phyloP scores from a whole-genome alignment of 2,113 vertebrate species.

The Nettapus auritus region DNA sequence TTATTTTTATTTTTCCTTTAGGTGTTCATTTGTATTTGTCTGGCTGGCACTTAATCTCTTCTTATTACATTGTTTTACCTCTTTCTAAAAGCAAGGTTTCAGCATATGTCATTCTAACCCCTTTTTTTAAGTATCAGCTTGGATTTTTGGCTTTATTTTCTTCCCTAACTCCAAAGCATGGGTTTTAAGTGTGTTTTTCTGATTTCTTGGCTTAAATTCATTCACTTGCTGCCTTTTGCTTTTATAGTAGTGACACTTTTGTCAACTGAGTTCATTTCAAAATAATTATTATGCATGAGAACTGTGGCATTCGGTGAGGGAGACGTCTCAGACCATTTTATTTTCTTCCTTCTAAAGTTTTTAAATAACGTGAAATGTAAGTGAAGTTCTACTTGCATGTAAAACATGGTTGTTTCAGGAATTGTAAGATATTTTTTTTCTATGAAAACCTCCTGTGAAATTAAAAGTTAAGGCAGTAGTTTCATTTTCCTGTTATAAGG shows the following conservation, averaged over 20 bases:
- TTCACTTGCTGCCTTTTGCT: constrained; percentile 29
- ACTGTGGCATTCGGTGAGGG: not conserved
- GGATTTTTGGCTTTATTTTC: not conserved
- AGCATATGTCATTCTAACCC: constrained; percentile 48
- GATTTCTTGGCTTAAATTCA: constrained; percentile 8
- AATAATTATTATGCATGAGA: not conserved
- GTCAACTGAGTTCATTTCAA: not conserved
- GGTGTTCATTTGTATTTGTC: constrained; percentile 77
- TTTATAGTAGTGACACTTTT: constrained; percentile 36
- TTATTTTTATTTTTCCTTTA: constrained; percentile 72
- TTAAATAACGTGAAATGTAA: not conserved
- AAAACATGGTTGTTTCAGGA: not conserved
- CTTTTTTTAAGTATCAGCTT: constrained; percentile 25
- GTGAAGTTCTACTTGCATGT: not conserved
- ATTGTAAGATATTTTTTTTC: not conserved
- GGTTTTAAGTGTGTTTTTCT: not conserved
- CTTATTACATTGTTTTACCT: constrained; percentile 59
- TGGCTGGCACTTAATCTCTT: constrained; percentile 81
- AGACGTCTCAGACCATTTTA: not conserved
- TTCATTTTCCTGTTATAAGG: not conserved
- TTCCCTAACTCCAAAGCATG: not conserved
- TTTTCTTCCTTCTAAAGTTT: not conserved
- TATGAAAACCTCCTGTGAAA: not conserved
- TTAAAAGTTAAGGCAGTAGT: not conserved
- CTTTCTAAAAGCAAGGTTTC: constrained; percentile 50